phyloP scores from a whole-genome alignment of 2,797 vertebrate genomes.

The Clarias fuscus region DNA sequence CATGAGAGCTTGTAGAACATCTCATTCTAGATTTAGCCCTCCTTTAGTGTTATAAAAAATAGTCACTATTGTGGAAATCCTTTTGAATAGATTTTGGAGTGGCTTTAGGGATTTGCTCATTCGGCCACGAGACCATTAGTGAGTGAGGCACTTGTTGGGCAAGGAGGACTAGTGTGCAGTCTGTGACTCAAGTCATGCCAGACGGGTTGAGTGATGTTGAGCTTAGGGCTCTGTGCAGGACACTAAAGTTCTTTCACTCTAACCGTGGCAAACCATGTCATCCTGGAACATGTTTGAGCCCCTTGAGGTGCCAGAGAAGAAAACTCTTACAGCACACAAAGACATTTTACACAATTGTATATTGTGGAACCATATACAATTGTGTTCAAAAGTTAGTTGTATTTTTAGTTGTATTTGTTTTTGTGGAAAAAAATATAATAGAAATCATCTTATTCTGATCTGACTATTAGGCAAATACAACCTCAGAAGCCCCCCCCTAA shows the following conservation, averaged over 20 bases:
- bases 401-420: no score
- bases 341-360: background rate
- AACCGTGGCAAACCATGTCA: background rate
- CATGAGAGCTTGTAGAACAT: background rate
- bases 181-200: background rate
- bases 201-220: background rate
- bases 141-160: background rate
- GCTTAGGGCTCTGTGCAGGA: background rate
- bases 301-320: background rate
- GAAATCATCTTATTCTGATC: no score
- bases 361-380: background rate
- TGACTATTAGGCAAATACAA: no score
- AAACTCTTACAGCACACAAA: background rate
- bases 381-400: no score
- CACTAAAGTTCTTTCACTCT: no score
- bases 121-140: background rate
- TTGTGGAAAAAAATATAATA: no score
- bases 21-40: background rate
- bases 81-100: background rate
- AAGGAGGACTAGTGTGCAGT: background rate
- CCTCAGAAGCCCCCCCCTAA: no score
- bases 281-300: background rate
- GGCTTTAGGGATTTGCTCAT: background rate
- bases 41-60: background rate
- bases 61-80: background rate